Base-by-base conservation (phyloP, 1,140 invertebrate genomes). In the Drosophila parvula region DNA sequence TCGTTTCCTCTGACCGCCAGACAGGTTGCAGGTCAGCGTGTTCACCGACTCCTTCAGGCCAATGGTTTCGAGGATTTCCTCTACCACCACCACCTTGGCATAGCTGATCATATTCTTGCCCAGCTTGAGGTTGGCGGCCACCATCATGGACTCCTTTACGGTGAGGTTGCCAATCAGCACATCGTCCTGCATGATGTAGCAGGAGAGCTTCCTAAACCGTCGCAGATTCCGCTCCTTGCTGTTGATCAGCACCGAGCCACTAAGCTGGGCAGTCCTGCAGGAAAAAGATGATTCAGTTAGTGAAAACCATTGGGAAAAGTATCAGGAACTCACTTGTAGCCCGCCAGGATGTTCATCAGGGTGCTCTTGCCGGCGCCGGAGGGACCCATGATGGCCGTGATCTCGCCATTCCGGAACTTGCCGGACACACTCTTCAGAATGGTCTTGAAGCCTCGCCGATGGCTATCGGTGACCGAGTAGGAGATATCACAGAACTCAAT, bases 171-270 rank as follows among this genome's bases (percentile, higher is more conserved):
- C 96, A 16, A 97, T 94, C 0, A 99, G 93, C 75, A 97, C 96
- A 92, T 99, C 98, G 85, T 98, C 97, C 92, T 99, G 98, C 97
- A 98, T 98, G 73, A 98, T 98, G 92, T 99, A 99, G 88, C 97
- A 98, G 0, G 97, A 98, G 92, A 98, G 95, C 92, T 98, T 98
- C 10, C 97, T 94, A 92, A 98, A 98, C 63, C 95, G 94, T 18
- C 97, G 93, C 40, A 98, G 92, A 93, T 98, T 97, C 16, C 98
- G 93, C 67, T 97, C 96, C 83, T 96, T 96, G 16, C 96, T 96
- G 86, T 98, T 98, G 76, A 97, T 96, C 43, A 96, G 90, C 44
- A 97, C 95, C n/a, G 95, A 95, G 10, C 96, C 96, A 65, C 94
- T 95, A 14, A 97, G 92, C 85, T 96, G 94, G 30, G 95, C 95